Conservation (phyloP, 1,140 invertebrate genomes). For the Pogonus chalceus region DNA sequence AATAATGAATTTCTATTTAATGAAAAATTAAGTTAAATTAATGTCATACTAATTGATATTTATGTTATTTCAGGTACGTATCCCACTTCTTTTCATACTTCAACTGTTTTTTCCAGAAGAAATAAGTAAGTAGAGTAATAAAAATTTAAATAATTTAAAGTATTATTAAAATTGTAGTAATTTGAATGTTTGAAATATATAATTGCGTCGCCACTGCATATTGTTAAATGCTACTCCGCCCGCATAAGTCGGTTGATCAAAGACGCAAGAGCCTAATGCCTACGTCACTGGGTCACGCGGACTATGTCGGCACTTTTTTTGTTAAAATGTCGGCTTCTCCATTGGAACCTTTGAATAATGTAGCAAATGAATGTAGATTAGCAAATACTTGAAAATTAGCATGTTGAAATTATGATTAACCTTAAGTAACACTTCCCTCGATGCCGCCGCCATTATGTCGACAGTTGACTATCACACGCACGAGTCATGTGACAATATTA, state of each 20-base stretch:
- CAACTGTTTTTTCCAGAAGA: no score
- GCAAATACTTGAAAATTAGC: neutral
- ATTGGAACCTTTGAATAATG: slow-evolving; percentile 3
- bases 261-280: neutral
- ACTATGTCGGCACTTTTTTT: neutral
- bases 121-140: no score
- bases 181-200: no score
- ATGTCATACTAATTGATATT: no score
- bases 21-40: no score
- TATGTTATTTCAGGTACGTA: no score
- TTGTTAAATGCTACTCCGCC: neutral
- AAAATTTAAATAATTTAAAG: no score
- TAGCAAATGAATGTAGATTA: slow-evolving; percentile 4
- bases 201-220: neutral
- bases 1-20: no score
- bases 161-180: no score
- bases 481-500: neutral
- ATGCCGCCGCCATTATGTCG: neutral
- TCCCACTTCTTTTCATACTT: no score
- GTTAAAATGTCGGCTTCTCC: neutral
- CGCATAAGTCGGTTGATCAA: slow-evolving; percentile 1
- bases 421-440: neutral
- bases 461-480: neutral
- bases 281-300: neutral
- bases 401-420: slow-evolving; percentile 1